Base-by-base conservation (phyloP, 1,140 invertebrate genomes). In the Nasonia vitripennis region DNA sequence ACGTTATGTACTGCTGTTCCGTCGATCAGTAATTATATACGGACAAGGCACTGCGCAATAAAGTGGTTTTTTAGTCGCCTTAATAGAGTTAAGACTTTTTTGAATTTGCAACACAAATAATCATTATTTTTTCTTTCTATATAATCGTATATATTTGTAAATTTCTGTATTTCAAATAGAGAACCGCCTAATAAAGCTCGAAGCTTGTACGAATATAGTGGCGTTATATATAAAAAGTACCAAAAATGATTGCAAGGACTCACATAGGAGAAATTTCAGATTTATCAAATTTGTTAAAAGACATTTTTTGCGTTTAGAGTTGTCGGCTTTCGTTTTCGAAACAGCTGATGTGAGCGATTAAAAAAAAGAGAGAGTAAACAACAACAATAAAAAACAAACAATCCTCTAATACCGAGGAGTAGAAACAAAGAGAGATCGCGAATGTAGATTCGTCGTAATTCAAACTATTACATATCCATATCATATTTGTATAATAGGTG, bases 21-120 rank as follows among this genome's bases (percentile, higher is more conserved):
- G 51, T 62, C 74, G 48, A 85, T 81, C 48, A 77, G 31, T 74
- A 80, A 67, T 75, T 68, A 37, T 20, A 70, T 77, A 81, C 62
- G 74, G 74, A 86, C 79, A 86, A 86, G 85, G 85, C 85, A 86
- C 85, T 86, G 85, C 80, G 77, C 77, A 79, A 86, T 67, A 67
- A 86, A 83, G n/a, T 86, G 37, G 11, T 74, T 71, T 45, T 37
- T 79, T 83, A 78, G 71, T 81, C 23, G 71, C 62, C 71, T 68
- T 73, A 84, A n/a, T 71, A 31, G 7, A 45, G 6, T 67, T 71
- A 79, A 85, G 78, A 74, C 12, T 75, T 55, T 27, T 51, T 51
- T 51, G 14, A 80, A 67, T 85, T 85, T 55, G 48, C 70, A 85
- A 80, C 14, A 41, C 3, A 84, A 79, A 20, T 20, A n/a, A n/a